A percentile compares a stretch with the other conserved stretches of the same genome.
Conservation (phyloP, 2,113 vertebrate genomes). For the Pseudopodoces humilis region DNA sequence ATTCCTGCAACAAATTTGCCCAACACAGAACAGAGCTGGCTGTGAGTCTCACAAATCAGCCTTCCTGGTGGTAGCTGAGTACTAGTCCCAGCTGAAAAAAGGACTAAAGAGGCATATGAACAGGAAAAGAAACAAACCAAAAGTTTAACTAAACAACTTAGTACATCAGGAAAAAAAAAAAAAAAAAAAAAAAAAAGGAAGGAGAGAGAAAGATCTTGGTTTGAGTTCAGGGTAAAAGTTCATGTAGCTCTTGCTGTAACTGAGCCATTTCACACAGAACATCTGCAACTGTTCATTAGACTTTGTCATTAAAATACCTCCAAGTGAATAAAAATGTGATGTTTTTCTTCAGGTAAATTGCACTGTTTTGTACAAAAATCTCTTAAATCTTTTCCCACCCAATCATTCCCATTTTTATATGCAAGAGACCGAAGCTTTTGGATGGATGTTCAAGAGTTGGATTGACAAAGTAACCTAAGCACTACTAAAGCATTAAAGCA, state of each 20-base stretch:
- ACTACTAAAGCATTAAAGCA: background rate
- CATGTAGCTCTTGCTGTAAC: constrained; percentile 34
- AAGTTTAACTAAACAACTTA: constrained; percentile 66
- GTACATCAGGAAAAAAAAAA: background rate
- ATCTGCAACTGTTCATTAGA: constrained; percentile 1
- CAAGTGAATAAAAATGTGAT: background rate
- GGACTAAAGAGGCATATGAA: constrained; percentile 4
- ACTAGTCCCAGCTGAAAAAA: constrained; percentile 39
- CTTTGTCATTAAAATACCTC: constrained; percentile 15
- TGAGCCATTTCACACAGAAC: constrained; percentile 41
- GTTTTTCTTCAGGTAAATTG: background rate
- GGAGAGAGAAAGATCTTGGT: background rate
- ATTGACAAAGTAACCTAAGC: background rate
- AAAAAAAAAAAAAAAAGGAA: background rate
- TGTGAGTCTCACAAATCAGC: background rate
- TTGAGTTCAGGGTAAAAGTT: constrained; percentile 57
- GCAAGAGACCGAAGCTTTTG: background rate
- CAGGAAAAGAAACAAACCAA: constrained; percentile 63
- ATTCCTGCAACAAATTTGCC: constrained; percentile 5
- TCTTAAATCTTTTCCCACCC: background rate
- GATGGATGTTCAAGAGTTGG: background rate
- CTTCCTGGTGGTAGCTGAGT: constrained; percentile 45
- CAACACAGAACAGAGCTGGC: background rate
- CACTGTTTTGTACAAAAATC: background rate
- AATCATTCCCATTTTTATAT: background rate